Evolutionary conservation across 2,888 invertebrate genomes (phyloP), one percentile per base, ranked within the genome.

Genomic region (Drosophila ustulata): DNA sequence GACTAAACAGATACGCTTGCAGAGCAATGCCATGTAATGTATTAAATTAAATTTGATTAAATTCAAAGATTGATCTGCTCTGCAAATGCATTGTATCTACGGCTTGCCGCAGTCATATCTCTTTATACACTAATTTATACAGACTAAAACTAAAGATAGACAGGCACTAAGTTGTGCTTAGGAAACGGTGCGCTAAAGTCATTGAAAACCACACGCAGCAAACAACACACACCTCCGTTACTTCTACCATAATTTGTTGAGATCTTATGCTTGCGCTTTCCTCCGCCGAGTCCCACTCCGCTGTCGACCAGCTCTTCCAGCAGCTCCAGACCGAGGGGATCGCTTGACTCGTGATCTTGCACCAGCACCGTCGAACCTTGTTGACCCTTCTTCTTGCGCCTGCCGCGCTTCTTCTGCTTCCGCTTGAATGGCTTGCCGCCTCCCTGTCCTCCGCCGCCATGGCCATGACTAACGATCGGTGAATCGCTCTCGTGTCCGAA

Each of bases 181-280:
- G 86, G 77, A 90, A 89, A 90, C 45, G 89, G 91, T 91, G 91
- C 91, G 89, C 63, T 75, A 82, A 86, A 89, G 82, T 90, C 87
- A 83, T 84, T 83, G 77, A 88, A 91, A 90, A 90, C 82, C 84
- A 89, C 90, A 90, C 90, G 82, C 90, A 91, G 89, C 85, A 86
- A 86, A 86, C 85, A 91, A 91, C 90, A 90, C 90, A 90, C 91
- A 91, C 91, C 91, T 91, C 91, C 91, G 84, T 89, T 90, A 91
- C 91, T 91, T 92, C 92, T 92, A 92, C 92, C 92, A 92, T 92
- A 91, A 90, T 92, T 92, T 75, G 88, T 81, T 78, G 91, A 90
- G 70, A 84, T 77, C 80, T 91, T 92, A 70, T 89, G 86, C 78
- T 91, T 91, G 76, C 83, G 89, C 66, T 89, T 91, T 66, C 80